Conservation (phyloP, 2,113 vertebrate genomes). For the Opisthocomus hoazin region DNA sequence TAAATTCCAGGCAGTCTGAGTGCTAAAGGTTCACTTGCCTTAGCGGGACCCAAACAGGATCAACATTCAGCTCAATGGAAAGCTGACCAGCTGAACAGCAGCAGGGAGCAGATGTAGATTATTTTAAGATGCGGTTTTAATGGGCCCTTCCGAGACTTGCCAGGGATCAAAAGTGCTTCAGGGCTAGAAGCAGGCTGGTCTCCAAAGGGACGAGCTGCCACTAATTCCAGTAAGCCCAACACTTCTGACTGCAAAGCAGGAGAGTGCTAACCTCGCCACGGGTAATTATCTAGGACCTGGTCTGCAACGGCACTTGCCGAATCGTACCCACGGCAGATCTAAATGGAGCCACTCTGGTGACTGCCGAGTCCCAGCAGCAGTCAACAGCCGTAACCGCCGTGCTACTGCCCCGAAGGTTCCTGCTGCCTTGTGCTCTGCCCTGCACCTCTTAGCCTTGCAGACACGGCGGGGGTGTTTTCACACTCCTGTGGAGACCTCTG, state of each 20-base stretch:
- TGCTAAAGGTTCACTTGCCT: neutral
- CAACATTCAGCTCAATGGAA: neutral
- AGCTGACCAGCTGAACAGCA: neutral
- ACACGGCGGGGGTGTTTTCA: neutral
- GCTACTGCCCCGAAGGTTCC: neutral
- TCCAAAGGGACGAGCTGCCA: neutral
- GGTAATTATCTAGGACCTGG: neutral
- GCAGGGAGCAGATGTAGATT: neutral
- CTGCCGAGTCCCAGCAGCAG: neutral
- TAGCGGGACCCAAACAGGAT: neutral
- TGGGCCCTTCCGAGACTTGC: neutral
- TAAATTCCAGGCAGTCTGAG: neutral
- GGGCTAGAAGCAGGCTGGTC: neutral
- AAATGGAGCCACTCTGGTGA: neutral
- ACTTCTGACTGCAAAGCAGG: neutral
- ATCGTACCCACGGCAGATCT: neutral
- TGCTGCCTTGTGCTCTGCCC: neutral
- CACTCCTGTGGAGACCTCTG: neutral
- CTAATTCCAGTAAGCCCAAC: neutral
- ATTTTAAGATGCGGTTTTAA: neutral
- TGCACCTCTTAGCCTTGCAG: neutral
- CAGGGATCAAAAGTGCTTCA: neutral
- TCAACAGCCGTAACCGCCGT: neutral
- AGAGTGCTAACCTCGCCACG: neutral
- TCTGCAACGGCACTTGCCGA: neutral